phyloP scores from a whole-genome alignment of 1,140 invertebrate species.

The Cotesia typhae region DNA sequence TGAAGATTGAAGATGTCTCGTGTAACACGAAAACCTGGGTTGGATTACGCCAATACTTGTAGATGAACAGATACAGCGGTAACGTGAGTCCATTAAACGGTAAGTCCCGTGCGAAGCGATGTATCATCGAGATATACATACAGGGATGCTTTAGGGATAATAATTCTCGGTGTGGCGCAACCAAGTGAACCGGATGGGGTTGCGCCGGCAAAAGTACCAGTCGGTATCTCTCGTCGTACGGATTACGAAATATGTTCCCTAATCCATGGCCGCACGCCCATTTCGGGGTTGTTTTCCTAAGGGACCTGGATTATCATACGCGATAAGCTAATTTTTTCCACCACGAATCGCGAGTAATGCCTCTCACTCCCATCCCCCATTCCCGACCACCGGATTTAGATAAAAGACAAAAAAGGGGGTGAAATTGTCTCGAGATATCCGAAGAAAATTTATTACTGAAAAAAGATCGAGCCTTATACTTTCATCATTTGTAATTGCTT shows the following conservation, averaged over 20 bases:
- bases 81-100: slow-evolving; percentile 59
- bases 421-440: slow-evolving; percentile 27
- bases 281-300: slow-evolving; percentile 40
- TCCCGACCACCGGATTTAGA: slow-evolving; percentile 30
- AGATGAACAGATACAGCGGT: slow-evolving; percentile 13
- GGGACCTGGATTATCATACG: slow-evolving; percentile 56
- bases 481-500: slow-evolving; percentile 11
- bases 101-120: slow-evolving; percentile 66
- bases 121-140: slow-evolving; percentile 59
- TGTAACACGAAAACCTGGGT: no score
- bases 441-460: slow-evolving; percentile 15
- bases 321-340: slow-evolving; percentile 64
- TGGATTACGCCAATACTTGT: no score
- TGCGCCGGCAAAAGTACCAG: slow-evolving; percentile 43
- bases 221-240: slow-evolving; percentile 44
- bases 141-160: slow-evolving; percentile 47
- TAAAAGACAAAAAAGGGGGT: slow-evolving; percentile 11
- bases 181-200: slow-evolving; percentile 43
- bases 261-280: slow-evolving; percentile 56
- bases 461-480: background rate
- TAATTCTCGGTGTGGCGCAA: slow-evolving; percentile 49
- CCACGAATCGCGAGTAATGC: slow-evolving; percentile 18
- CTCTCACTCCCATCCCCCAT: slow-evolving; percentile 39
- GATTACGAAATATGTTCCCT: slow-evolving; percentile 65
- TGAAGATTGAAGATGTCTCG: no score